Percentiles rank a stretch among this genome's conserved stretches.
Evolutionary conservation across 2,888 invertebrate genomes (phyloP).

Genomic region (Lutraria lutraria): DNA sequence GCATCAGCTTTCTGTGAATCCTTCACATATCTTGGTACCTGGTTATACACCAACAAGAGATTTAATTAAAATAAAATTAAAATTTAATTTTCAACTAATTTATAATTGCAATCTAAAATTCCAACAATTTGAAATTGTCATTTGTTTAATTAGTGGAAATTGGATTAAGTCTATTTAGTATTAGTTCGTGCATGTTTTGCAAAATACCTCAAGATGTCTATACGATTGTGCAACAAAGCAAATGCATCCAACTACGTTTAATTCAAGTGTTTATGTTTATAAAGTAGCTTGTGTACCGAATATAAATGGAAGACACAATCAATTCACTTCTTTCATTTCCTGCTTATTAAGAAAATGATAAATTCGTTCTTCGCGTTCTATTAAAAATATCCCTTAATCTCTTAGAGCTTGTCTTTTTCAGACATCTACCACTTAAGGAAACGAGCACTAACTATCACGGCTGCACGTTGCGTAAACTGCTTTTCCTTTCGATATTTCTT

Average conservation of each 20-base stretch:
- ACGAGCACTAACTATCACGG: too few relatives aligned
- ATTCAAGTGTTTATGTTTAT: neutral
- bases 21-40: neutral
- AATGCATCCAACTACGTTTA: neutral
- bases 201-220: neutral
- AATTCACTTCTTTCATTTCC: too few relatives aligned
- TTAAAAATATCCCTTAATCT: too few relatives aligned
- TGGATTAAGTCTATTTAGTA: neutral
- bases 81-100: conserved; percentile 2
- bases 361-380: too few relatives aligned
- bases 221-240: neutral
- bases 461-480: neutral
- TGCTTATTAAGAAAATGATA: too few relatives aligned
- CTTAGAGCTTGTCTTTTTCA: too few relatives aligned
- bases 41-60: neutral
- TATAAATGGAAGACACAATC: too few relatives aligned
- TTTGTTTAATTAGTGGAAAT: neutral
- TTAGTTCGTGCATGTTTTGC: neutral
- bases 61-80: neutral
- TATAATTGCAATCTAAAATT: conserved; percentile 17
- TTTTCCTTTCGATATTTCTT: neutral
- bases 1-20: too few relatives aligned
- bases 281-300: neutral
- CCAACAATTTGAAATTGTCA: conserved; percentile 3
- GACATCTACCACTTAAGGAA: too few relatives aligned